These are phyloP conservation scores for Tolmerus cingulatus DNA, from an alignment of 2,888 invertebrate genomes.

Conservation along the genomic window DNA sequence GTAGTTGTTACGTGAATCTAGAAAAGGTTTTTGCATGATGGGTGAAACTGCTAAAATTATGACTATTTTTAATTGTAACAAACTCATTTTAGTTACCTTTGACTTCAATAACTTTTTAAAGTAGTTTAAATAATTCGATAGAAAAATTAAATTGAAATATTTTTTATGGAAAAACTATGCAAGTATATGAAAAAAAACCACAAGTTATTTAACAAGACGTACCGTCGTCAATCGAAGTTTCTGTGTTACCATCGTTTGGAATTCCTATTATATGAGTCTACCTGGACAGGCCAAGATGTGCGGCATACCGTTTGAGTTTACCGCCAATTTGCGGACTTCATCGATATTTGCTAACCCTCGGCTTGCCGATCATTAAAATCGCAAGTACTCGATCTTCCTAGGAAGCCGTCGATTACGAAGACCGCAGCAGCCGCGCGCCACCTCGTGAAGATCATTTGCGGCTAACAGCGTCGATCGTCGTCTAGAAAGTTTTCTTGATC, in stretches of 20 bases:
- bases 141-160: no score
- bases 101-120: no score
- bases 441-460: neutral
- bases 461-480: neutral
- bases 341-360: neutral
- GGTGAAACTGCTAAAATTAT: no score
- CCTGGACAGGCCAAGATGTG: neutral
- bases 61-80: no score
- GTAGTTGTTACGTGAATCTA: no score
- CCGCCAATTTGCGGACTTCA: neutral
- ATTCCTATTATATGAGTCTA: neutral
- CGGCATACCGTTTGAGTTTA: neutral
- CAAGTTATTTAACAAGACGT: neutral
- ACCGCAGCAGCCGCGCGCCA: neutral
- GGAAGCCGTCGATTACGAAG: neutral
- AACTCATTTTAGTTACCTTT: no score
- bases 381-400: neutral
- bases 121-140: no score
- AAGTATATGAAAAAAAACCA: neutral
- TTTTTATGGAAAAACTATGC: no score
- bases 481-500: conserved; percentile 6
- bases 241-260: neutral
- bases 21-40: no score
- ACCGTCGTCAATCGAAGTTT: neutral
- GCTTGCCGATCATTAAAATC: neutral